Percentiles rank a stretch among this genome's conserved stretches.
These are phyloP conservation scores for Caradrina kadenii DNA, from an alignment of 2,888 invertebrate genomes.

Conservation along the genomic window DNA sequence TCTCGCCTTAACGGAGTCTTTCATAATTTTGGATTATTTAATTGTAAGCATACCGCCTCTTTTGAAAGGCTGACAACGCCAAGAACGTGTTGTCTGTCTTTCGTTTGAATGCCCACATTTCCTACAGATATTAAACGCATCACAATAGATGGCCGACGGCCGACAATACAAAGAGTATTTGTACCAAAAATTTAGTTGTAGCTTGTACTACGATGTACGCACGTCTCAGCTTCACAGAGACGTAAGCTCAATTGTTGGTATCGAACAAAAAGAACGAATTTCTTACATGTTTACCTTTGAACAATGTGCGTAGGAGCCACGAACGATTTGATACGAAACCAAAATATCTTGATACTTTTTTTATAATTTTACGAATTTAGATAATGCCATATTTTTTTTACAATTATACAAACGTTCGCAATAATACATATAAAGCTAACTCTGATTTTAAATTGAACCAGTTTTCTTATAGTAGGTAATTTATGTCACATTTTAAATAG, in stretches of 20 bases:
- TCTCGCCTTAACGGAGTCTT: constrained; percentile 63
- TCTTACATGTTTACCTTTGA: constrained; percentile 83
- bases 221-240: constrained; percentile 73
- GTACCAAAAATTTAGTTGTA: constrained; percentile 76
- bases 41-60: constrained; percentile 75
- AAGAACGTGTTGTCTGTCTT: constrained; percentile 63
- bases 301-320: constrained; percentile 83
- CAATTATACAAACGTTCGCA: background rate
- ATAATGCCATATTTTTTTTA: too few relatives aligned
- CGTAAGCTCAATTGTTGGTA: constrained; percentile 75
- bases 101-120: constrained; percentile 74
- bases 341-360: constrained; percentile 72
- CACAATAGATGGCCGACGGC: constrained; percentile 78
- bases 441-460: constrained; percentile 4
- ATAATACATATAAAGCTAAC: background rate
- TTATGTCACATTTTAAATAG: constrained; percentile 2
- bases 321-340: constrained; percentile 64
- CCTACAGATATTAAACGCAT: constrained; percentile 78
- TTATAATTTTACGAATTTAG: too few relatives aligned
- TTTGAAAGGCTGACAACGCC: constrained; percentile 75
- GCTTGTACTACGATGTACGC: constrained; percentile 61
- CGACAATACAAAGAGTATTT: constrained; percentile 77
- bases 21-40: constrained; percentile 68
- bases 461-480: background rate
- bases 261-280: constrained; percentile 81